Conservation (phyloP, 2,888 invertebrate species). For the Andricus curvator region DNA sequence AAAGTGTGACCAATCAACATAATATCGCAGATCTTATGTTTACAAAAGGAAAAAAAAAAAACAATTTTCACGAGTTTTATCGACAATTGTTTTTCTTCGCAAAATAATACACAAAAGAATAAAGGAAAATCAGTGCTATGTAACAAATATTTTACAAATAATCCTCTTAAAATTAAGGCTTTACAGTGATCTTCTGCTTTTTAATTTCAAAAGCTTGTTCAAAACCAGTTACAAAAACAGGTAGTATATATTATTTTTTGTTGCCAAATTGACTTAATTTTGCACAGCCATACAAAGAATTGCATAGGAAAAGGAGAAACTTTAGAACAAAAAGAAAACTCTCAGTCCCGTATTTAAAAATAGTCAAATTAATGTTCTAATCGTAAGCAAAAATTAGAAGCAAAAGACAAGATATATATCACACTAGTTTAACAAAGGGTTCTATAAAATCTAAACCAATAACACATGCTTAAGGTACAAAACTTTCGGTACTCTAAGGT, state of each 20-base stretch:
- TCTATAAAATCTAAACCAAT: slow-evolving; percentile 27
- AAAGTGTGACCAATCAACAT: slow-evolving; percentile 11
- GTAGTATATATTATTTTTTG: not conserved
- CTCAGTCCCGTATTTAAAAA: not conserved
- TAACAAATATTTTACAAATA: not conserved
- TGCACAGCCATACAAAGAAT: slow-evolving; percentile 17
- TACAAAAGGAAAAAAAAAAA: not conserved
- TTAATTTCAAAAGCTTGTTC: not conserved
- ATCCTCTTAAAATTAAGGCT: not conserved
- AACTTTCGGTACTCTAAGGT: not conserved
- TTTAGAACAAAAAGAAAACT: not conserved
- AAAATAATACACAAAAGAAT: not conserved
- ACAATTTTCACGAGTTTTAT: not conserved
- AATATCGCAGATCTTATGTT: not conserved
- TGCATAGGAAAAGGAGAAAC: not conserved
- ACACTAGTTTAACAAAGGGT: slow-evolving; percentile 9
- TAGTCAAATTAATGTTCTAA: not conserved
- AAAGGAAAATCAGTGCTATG: not conserved
- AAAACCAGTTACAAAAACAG: not conserved
- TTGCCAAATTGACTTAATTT: slow-evolving; percentile 10
- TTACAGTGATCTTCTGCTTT: not conserved
- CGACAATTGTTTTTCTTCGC: not conserved
- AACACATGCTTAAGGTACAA: slow-evolving; percentile 13
- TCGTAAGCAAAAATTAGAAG: not conserved
- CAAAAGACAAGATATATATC: not conserved